Base-by-base conservation (phyloP, 2,888 invertebrate species). In the Apoderus coryli region DNA sequence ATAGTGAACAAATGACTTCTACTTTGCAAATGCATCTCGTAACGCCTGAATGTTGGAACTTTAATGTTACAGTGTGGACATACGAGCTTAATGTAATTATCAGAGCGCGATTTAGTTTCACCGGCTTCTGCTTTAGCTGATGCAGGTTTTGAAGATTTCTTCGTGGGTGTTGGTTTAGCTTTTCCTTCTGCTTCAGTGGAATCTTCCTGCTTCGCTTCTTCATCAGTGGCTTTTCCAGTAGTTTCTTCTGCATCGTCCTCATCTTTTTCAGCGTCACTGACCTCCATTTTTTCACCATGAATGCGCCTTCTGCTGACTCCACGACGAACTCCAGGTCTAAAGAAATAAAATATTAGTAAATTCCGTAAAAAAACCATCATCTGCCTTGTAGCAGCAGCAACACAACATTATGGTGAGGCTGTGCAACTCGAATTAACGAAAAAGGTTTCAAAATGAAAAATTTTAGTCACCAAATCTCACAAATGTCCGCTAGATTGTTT, bases 61-160 rank as follows among this genome's bases (percentile, higher is more conserved):
- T 75, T 74, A 45, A 74, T 69, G 41, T 69, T 67, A 54, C 85
- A 85, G 52, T 84, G 84, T 2, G 79, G 77, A 49, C 85, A 85
- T 16, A 66, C 62, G 24, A 85, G 61, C 42, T 76, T 76, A 34
- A 82, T 77, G 50, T 71, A 80, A 32, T 67, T 69, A 42, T 68
- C 69, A 39, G 67, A 65, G 1, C 67, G 64, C 38, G 64, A 61
- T 15, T 55, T 60, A n/a, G 52, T 59, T 25, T 59, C 56, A 31
- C 54, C 54, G 29, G 58, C 56, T 31, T 54, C 29, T 2, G 53
- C 29, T 44, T 28, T 47, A 44, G 35, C 45, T 57, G 57, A 5
- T 5, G 24, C n/a, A 10, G 22, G 19, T 51, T 34, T 54, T 56
- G 33, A 67, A 68, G 42, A 67, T 69, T 39, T 67, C 65, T 1